A percentile compares a stretch with the other conserved stretches of the same genome.
These are phyloP conservation scores for Prunella strophiata DNA, from an alignment of 2,797 vertebrate genomes.

Conservation along the genomic window DNA sequence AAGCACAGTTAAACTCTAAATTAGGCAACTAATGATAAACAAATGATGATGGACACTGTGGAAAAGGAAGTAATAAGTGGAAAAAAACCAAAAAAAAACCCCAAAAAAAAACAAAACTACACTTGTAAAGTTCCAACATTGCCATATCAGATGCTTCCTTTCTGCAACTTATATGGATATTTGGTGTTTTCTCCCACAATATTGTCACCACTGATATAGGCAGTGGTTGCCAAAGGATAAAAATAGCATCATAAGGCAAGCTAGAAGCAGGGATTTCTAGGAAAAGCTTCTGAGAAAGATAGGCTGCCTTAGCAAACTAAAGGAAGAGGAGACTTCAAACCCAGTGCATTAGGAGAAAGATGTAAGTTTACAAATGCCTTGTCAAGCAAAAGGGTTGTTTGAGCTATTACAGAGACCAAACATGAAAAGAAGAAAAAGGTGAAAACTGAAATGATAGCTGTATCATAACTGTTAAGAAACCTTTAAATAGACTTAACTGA, in stretches of 20 bases:
- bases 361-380: not conserved
- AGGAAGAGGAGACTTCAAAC: not conserved
- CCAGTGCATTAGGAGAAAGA: not conserved
- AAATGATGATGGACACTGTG: slow-evolving; percentile 21
- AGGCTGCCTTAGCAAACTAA: not conserved
- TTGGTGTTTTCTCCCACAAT: not conserved
- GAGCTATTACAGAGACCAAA: not conserved
- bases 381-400: not conserved
- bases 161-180: not conserved
- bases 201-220: not conserved
- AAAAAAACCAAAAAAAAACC: not conserved
- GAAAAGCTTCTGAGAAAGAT: not conserved
- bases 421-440: not conserved
- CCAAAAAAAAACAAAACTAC: not conserved
- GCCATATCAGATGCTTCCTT: not conserved
- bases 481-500: not conserved
- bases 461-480: not conserved
- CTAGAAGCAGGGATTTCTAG: not conserved
- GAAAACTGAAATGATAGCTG: not conserved
- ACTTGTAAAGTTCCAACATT: not conserved
- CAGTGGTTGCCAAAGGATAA: not conserved
- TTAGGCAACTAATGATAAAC: slow-evolving; percentile 15
- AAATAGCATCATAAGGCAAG: not conserved
- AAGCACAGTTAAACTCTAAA: slow-evolving; percentile 27
- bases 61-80: not conserved